A percentile compares a stretch with the other conserved stretches of the same genome.
These are phyloP conservation scores for Drusus annulatus DNA, from an alignment of 1,140 invertebrate genomes.

Conservation along the genomic window DNA sequence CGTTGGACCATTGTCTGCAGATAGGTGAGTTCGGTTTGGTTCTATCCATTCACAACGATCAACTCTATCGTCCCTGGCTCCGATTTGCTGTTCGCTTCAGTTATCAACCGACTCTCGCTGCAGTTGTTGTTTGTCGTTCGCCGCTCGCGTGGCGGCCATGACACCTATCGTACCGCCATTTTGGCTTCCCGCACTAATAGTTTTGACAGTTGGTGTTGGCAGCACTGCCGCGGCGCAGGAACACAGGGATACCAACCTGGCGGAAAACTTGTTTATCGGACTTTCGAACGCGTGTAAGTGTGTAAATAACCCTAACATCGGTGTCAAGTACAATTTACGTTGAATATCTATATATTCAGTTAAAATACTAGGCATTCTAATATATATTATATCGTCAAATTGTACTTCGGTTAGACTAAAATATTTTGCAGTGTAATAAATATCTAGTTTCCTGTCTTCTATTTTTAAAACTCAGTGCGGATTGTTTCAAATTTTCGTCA, in stretches of 20 bases:
- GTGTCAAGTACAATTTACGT: too few species aligned
- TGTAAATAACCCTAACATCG: too few species aligned
- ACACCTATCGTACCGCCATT: conserved; percentile 23
- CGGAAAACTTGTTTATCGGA: conserved; percentile 45
- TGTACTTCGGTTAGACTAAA: too few species aligned
- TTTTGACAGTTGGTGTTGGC: conserved; percentile 31
- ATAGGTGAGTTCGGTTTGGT: neutral
- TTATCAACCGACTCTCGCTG: too few species aligned
- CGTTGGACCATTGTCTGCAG: conserved; percentile 12
- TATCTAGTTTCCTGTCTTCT: too few species aligned
- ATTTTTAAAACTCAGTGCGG: too few species aligned
- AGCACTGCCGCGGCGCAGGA: conserved; percentile 4
- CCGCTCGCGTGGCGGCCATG: conserved; percentile 23
- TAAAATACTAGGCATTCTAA: too few species aligned
- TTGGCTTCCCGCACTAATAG: conserved; percentile 19
- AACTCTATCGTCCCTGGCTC: conserved; percentile 13
- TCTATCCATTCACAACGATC: neutral
- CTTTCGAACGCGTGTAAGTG: conserved; percentile 48
- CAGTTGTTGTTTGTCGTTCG: neutral
- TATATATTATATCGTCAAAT: too few species aligned
- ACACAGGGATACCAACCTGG: conserved; percentile 25
- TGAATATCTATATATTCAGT: too few species aligned
- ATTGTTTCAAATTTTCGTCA: too few species aligned
- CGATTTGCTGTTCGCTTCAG: neutral
- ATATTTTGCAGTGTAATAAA: too few species aligned